Evolutionary conservation across 2,888 invertebrate genomes (phyloP).

Genomic region (Phania funesta): DNA sequence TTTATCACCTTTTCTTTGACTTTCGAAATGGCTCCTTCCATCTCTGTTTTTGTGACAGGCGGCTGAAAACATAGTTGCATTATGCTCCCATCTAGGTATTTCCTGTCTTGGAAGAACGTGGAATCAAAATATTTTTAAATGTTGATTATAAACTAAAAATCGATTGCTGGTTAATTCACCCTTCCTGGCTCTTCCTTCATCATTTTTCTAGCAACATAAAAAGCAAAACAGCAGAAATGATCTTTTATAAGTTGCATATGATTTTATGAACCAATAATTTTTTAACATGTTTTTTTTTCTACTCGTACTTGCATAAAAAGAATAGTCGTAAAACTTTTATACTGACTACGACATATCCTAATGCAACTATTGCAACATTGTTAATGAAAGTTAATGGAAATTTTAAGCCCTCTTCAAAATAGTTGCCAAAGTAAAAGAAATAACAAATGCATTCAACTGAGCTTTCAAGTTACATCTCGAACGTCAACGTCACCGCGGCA

Average conservation of each 20-base stretch:
- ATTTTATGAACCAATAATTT: conserved; percentile 52
- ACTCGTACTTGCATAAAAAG: neutral
- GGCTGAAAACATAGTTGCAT: no score
- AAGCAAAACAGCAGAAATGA: conserved; percentile 26
- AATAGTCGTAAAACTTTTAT: neutral
- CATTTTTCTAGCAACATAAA: neutral
- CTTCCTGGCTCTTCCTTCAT: conserved; percentile 4
- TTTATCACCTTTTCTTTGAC: neutral
- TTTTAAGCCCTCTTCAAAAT: conserved; percentile 12
- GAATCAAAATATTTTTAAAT: no score
- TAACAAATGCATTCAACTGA: neutral
- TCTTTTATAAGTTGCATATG: conserved; percentile 44
- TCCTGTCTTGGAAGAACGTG: no score
- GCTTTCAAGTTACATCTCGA: neutral
- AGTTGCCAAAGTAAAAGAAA: conserved; percentile 11
- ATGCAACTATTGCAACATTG: conserved; percentile 13
- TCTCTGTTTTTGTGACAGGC: no score
- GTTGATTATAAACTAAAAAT: no score
- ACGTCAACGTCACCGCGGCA: neutral
- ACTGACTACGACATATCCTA: neutral
- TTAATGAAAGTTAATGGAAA: conserved; percentile 35
- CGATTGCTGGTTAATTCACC: conserved; percentile 27
- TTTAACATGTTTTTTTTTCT: conserved; percentile 5
- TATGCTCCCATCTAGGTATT: no score
- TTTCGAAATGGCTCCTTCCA: neutral